These are phyloP conservation scores for Silurus lanzhouensis DNA, from an alignment of 2,797 vertebrate species.

Conservation along the genomic window DNA sequence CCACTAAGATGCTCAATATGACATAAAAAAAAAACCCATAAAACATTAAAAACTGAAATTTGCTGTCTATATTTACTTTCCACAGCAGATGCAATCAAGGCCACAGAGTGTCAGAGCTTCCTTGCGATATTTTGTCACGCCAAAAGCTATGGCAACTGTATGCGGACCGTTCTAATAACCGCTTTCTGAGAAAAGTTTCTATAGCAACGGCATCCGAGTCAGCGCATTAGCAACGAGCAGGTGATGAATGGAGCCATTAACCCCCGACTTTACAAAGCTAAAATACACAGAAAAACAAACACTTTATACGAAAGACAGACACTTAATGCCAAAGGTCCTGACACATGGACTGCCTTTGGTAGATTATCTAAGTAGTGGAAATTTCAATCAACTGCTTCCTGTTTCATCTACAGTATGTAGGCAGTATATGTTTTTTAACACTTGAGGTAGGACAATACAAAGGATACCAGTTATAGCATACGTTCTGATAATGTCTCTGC, in stretches of 20 bases:
- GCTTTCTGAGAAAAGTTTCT: conserved; percentile 36
- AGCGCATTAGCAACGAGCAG: conserved; percentile 25
- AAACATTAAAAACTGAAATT: neutral
- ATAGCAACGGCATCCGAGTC: conserved; percentile 39
- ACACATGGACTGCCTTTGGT: neutral
- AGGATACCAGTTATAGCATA: neutral
- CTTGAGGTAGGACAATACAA: neutral
- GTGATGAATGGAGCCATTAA: conserved; percentile 34
- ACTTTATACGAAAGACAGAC: neutral
- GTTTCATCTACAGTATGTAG: neutral
- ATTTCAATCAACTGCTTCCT: neutral
- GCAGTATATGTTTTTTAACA: neutral
- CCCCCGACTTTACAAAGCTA: neutral
- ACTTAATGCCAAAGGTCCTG: neutral
- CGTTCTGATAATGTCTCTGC: neutral
- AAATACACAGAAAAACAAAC: conserved; percentile 2
- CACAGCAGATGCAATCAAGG: conserved; percentile 15
- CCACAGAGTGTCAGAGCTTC: conserved; percentile 11
- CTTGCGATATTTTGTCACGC: conserved; percentile 5
- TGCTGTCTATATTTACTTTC: conserved; percentile 1
- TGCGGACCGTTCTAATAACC: conserved; percentile 17
- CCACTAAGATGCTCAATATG: neutral
- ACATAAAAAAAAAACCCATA: neutral
- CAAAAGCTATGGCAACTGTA: conserved; percentile 38
- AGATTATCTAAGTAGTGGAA: neutral